These are phyloP conservation scores for Ischnura elegans DNA, from an alignment of 2,888 invertebrate species.

Conservation along the genomic window DNA sequence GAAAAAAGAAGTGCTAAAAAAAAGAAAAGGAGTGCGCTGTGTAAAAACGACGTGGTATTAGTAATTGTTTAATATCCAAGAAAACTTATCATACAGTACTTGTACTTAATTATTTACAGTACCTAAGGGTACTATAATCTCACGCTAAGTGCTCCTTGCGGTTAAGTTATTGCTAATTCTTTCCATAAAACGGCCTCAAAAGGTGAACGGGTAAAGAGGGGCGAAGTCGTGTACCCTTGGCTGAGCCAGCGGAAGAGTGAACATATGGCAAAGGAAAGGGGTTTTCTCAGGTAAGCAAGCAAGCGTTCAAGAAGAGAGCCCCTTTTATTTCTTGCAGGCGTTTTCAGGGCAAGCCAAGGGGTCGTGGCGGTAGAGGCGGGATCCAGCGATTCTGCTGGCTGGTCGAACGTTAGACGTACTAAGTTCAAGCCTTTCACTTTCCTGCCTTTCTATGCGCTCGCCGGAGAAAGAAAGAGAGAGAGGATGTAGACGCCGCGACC, in stretches of 20 bases:
- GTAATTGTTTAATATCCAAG: too few relatives aligned
- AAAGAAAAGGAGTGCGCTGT: too few relatives aligned
- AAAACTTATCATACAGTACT: too few relatives aligned
- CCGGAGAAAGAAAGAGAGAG: neutral
- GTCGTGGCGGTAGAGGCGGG: neutral
- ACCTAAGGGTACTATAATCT: too few relatives aligned
- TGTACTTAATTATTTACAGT: too few relatives aligned
- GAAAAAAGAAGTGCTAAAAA: too few relatives aligned
- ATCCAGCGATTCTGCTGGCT: neutral
- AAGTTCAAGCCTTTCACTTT: constrained; percentile 13
- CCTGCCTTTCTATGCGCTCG: neutral
- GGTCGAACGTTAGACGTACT: too few relatives aligned
- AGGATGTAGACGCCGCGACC: neutral
- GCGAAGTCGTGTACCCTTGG: neutral
- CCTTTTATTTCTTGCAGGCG: neutral
- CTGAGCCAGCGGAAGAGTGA: neutral
- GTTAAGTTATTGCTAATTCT: too few relatives aligned
- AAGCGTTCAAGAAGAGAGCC: neutral
- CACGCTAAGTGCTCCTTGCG: too few relatives aligned
- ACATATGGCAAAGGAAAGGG: neutral
- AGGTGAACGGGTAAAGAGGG: neutral
- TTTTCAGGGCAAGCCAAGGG: neutral
- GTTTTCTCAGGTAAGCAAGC: neutral
- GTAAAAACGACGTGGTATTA: too few relatives aligned
- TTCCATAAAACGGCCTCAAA: too few relatives aligned